Base-by-base conservation (phyloP, 2,797 vertebrate genomes). In the Lates japonicus region DNA sequence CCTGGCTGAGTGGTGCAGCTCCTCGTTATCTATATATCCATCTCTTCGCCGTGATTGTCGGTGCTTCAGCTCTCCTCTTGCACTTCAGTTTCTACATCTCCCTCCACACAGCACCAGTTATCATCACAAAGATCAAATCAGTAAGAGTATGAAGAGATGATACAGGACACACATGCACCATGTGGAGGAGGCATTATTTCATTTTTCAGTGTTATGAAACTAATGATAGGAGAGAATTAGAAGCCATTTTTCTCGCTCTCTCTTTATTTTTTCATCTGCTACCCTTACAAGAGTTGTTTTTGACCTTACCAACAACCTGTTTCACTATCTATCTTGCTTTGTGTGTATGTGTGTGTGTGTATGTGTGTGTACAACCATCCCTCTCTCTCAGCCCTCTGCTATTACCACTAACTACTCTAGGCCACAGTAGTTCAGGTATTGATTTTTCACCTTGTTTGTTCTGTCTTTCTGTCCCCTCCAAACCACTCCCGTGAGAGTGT, bases 371-470 rank as follows among this genome's bases (percentile, higher is more conserved):
- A 37, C 58, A 35, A 62, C 55, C 64, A 79, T 81, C 62, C 62
- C 39, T 74, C 65, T 76, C 39, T 74, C 65, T 76, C 61, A 76
- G 68, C n/a, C 41, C 41, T 70, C 25, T 66, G 71, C 74, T 82
- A 81, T 86, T 86, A 88, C 74, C 63, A 25, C 85, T 86, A 92
- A 92, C 83, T 87, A 87, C 85, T 90, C 71, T 58, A 55, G 83
- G 83, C 80, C 85, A 84, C 85, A 85, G 74, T 79, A 78, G 81
- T 87, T 87, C 84, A 87, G 63, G n/a, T 84, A 92, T 90, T 85
- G 90, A 92, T 92, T 90, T 86, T 83, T 42, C 75, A 68, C 42
- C 68, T 71, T 68, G 67, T 83, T 86, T 76, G n/a, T 72, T 87
- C 68, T 62, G 65, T 85, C 80, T 80, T 54, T 81, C 76, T 73